These are phyloP conservation scores for Sebastolobus alascanus DNA, from an alignment of 2,797 vertebrate species.

Conservation along the genomic window DNA sequence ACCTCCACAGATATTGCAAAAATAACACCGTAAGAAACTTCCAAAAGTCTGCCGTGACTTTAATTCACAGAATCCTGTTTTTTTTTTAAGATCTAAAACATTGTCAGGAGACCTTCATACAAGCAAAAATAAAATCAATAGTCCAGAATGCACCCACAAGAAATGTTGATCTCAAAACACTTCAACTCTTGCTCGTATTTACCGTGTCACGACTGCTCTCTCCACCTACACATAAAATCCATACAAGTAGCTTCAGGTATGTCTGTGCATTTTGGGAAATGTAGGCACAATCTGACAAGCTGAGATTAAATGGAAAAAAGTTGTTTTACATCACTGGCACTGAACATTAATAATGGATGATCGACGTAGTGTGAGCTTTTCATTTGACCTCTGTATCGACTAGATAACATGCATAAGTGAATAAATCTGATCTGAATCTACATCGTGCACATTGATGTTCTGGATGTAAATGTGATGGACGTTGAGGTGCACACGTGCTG, in stretches of 20 bases:
- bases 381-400: conserved; percentile 32
- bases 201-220: background rate
- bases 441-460: background rate
- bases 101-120: background rate
- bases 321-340: background rate
- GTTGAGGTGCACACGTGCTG: background rate
- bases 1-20: conserved; percentile 37
- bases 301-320: conserved; percentile 23
- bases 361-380: background rate
- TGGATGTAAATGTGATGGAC: background rate
- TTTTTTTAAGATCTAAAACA: conserved; percentile 2
- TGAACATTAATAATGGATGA: conserved; percentile 47
- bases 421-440: conserved; percentile 13
- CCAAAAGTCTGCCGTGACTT: background rate
- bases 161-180: background rate
- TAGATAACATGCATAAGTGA: conserved; percentile 17
- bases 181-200: background rate
- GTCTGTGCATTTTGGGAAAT: conserved; percentile 25
- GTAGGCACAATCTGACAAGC: conserved; percentile 23
- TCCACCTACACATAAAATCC: conserved; percentile 10
- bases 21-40: background rate
- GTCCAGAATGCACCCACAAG: background rate
- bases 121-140: conserved; percentile 10
- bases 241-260: conserved; percentile 13
- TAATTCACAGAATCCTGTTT: background rate